These are phyloP conservation scores for Lepidurus apus DNA, from an alignment of 1,140 invertebrate genomes.

Conservation along the genomic window DNA sequence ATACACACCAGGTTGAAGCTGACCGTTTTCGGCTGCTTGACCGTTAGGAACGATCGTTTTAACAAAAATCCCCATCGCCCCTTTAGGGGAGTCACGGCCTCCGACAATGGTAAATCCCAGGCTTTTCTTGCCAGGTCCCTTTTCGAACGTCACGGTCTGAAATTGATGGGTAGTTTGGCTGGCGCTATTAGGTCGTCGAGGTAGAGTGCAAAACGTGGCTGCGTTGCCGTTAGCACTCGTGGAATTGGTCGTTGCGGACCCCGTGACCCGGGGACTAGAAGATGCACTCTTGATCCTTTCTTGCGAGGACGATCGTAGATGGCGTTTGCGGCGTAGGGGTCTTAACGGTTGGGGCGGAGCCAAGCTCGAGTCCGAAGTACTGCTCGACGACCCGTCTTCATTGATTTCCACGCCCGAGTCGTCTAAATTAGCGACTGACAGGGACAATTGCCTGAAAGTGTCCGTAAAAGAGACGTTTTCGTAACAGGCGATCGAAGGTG, in stretches of 20 bases:
- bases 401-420: constrained; percentile 33
- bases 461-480: neutral
- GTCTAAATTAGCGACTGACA: constrained; percentile 20
- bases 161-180: constrained; percentile 42
- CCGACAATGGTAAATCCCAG: constrained; percentile 88
- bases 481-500: neutral
- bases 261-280: constrained; percentile 1
- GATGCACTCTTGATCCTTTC: constrained; percentile 1
- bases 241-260: constrained; percentile 38
- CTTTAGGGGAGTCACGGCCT: constrained; percentile 79
- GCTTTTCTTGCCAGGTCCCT: constrained; percentile 75
- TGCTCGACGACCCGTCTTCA: constrained; percentile 28
- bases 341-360: constrained; percentile 14
- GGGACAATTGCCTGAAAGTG: neutral
- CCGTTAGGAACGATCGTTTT: constrained; percentile 81
- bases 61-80: constrained; percentile 82
- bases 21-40: constrained; percentile 77
- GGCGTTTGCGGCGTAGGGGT: constrained; percentile 12
- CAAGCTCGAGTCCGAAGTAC: constrained; percentile 25
- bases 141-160: constrained; percentile 70
- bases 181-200: constrained; percentile 41
- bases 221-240: constrained; percentile 34
- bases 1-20: constrained; percentile 37
- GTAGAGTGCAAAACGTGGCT: constrained; percentile 40
- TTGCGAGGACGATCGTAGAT: constrained; percentile 22